These are phyloP conservation scores for Agonopterix heracliana DNA, from an alignment of 2,888 invertebrate genomes.

Conservation along the genomic window DNA sequence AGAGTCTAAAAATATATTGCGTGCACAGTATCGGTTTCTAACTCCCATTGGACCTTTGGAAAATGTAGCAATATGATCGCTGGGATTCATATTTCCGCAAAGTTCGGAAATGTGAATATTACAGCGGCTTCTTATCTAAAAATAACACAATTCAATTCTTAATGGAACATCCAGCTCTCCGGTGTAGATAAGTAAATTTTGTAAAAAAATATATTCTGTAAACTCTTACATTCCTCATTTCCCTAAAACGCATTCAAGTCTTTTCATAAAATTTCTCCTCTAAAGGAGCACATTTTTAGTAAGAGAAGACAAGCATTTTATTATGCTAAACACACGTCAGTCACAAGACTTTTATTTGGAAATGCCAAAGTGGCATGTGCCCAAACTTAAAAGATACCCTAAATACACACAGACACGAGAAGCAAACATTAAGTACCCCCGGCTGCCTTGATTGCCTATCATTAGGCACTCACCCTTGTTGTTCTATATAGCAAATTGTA, in stretches of 20 bases:
- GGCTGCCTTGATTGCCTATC: slow-evolving; percentile 37
- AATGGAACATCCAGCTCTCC: no score
- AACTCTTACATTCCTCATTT: no score
- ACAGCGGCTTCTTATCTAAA: background rate
- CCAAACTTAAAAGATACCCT: slow-evolving; percentile 30
- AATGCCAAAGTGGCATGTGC: slow-evolving; percentile 40
- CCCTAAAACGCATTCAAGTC: no score
- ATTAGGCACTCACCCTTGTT: slow-evolving; percentile 43
- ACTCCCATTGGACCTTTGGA: slow-evolving; percentile 6
- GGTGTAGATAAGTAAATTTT: no score
- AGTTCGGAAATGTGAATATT: slow-evolving; percentile 5
- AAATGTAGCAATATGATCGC: background rate
- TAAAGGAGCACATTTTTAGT: no score
- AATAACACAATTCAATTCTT: no score
- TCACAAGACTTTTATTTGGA: slow-evolving; percentile 1
- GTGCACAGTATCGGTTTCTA: slow-evolving; percentile 4
- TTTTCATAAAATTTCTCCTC: no score
- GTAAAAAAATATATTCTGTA: no score
- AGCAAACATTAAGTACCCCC: slow-evolving; percentile 39
- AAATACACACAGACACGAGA: slow-evolving; percentile 51
- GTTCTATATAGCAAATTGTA: slow-evolving; percentile 33
- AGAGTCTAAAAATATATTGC: slow-evolving; percentile 7
- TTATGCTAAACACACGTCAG: background rate
- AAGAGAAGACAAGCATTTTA: background rate
- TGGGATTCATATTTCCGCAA: background rate